Conservation (phyloP, 2,113 vertebrate species). For the Eidolon helvum region DNA sequence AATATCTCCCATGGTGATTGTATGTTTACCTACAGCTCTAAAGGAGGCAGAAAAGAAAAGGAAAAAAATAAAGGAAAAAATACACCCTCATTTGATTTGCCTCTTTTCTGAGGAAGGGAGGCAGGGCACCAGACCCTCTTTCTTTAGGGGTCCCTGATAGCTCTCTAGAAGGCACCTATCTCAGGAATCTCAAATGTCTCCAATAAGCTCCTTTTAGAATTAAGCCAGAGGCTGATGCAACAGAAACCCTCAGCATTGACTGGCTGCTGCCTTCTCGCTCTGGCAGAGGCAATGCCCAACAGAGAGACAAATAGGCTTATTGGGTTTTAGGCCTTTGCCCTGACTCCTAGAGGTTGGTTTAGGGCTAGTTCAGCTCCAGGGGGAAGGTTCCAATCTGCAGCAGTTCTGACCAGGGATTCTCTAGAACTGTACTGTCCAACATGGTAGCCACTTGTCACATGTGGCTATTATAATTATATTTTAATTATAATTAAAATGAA, state of each 20-base stretch:
- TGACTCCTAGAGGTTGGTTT: neutral
- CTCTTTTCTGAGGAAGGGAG: neutral
- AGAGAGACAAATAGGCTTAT: rapidly evolving
- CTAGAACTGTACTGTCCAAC: neutral
- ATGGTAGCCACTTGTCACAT: neutral
- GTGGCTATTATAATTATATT: neutral
- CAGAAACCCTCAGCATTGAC: neutral
- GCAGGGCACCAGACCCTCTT: neutral
- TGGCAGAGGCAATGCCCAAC: neutral
- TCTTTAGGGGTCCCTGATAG: neutral
- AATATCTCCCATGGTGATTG: slow-evolving; percentile 68
- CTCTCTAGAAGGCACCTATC: neutral
- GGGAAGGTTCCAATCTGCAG: neutral
- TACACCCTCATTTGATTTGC: neutral
- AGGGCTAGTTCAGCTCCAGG: neutral
- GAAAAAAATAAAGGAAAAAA: neutral
- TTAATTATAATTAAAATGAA: neutral
- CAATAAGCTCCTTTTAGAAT: neutral
- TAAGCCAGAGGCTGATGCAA: neutral
- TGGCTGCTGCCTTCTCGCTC: neutral
- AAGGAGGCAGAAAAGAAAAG: slow-evolving; percentile 40
- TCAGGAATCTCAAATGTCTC: neutral
- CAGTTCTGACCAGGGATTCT: neutral
- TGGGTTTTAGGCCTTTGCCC: neutral
- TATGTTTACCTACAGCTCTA: slow-evolving; percentile 65